Base-by-base conservation (phyloP, 2,888 invertebrate genomes). In the Drosophila trichaetosa region DNA sequence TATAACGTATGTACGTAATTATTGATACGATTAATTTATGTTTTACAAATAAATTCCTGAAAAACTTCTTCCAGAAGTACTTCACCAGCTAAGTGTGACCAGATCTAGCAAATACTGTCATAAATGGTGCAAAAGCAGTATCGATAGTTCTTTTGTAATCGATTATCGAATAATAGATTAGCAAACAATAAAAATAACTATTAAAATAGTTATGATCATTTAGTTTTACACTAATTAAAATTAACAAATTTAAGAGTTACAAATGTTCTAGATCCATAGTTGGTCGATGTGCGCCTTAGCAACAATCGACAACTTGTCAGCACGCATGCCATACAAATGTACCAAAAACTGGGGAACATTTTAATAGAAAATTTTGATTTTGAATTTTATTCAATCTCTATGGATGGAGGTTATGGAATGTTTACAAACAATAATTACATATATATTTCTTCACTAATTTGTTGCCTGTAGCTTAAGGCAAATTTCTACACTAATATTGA, bases 401-500 rank as follows among this genome's bases (percentile, higher is more conserved):
- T 79, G 74, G 80, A 79, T 56, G 38, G 56, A 56, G 54, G 54
- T 54, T 63, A 34, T 64, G 80, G 80, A 80, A 80, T 80, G 79
- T 80, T 74, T 65, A 79, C 38, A 48, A 76, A 69, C 71, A 73
- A 21, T 68, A 65, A 70, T 54, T 48, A 63, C 49, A 67, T 63
- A 63, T 69, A 74, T 79, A 48, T 65, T 56, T 56, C n/a, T 13
- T 56, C 13, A 49, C 74, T 89, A 82, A 69, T 76, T 89, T 53
- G 75, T 63, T 59, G 88, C 74, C 83, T 93, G 93, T 13, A 93
- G 67, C 74, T 93, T 93, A 27, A 93, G 86, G 76, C 93, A 93
- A 72, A 92, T 91, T 74, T 93, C 93, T 42, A 93, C 87, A 62
- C 91, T 93, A 34, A 93, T 91, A 76, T 92, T 93, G 65, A 93